These are phyloP conservation scores for Sandelia bainsii DNA, from an alignment of 2,797 vertebrate genomes.

Conservation along the genomic window DNA sequence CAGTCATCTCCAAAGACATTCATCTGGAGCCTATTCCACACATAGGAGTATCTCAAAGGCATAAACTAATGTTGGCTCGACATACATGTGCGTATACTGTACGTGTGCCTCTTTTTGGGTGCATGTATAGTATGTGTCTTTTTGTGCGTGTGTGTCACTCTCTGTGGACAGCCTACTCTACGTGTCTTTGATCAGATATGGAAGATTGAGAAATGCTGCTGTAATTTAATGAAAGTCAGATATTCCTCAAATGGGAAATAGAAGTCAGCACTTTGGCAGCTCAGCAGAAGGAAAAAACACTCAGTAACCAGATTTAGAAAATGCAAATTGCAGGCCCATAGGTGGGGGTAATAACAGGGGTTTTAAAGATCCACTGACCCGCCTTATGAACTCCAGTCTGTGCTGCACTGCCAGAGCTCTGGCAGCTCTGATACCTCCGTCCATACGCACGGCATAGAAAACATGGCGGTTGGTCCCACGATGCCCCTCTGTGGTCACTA, in stretches of 20 bases:
- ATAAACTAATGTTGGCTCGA: slow-evolving; percentile 24
- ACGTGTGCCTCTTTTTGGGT: slow-evolving; percentile 4
- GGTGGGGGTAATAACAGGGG: slow-evolving; percentile 46
- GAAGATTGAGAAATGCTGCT: slow-evolving; percentile 92
- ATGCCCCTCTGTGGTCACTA: slow-evolving; percentile 94
- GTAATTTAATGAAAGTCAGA: slow-evolving; percentile 96
- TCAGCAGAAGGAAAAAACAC: slow-evolving; percentile 83
- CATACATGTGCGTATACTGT: background rate
- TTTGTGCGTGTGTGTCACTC: slow-evolving; percentile 9
- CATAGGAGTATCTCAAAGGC: slow-evolving; percentile 37
- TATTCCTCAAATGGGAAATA: slow-evolving; percentile 91
- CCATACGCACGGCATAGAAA: slow-evolving; percentile 86
- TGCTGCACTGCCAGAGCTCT: slow-evolving; percentile 88
- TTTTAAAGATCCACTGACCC: slow-evolving; percentile 92
- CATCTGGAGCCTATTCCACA: slow-evolving; percentile 33
- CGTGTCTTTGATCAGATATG: slow-evolving; percentile 89
- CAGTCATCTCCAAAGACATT: slow-evolving; percentile 50
- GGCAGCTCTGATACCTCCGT: slow-evolving; percentile 86
- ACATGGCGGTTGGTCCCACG: slow-evolving; percentile 88
- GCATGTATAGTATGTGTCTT: slow-evolving; percentile 14
- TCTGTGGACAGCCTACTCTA: slow-evolving; percentile 18
- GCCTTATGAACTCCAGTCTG: slow-evolving; percentile 91
- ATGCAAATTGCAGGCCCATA: slow-evolving; percentile 79
- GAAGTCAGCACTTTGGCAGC: slow-evolving; percentile 92
- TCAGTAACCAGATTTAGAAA: slow-evolving; percentile 86